phyloP scores from a whole-genome alignment of 2,888 invertebrate genomes.

The Zaprionus bogoriensis region DNA sequence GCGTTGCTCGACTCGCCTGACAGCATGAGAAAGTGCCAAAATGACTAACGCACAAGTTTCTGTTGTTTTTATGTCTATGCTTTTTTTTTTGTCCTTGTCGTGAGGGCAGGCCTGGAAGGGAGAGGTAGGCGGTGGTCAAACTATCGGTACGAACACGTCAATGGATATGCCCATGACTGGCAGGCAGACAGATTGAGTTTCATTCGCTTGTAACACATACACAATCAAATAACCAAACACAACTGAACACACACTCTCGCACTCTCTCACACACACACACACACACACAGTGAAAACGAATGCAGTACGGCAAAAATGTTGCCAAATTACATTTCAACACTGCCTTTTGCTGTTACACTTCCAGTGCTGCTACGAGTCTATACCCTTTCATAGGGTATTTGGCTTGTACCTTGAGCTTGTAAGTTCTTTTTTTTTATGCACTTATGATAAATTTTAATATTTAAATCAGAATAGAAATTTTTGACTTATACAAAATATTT shows the following conservation, averaged over 20 bases:
- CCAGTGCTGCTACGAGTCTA: conserved; percentile 27
- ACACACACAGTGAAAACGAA: too few relatives aligned
- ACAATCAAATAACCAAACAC: conserved; percentile 19
- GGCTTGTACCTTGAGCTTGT: background rate
- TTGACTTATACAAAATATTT: too few relatives aligned
- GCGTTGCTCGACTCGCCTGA: conserved; percentile 65
- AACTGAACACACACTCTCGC: background rate
- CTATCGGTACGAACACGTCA: conserved; percentile 14
- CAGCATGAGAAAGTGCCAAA: conserved; percentile 76
- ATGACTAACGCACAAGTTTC: conserved; percentile 67
- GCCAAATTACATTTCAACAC: conserved; percentile 77
- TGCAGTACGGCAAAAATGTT: conserved; percentile 65
- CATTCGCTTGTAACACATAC: conserved; percentile 60
- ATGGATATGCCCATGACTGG: conserved; percentile 50
- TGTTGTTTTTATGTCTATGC: conserved; percentile 20
- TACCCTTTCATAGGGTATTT: conserved; percentile 36
- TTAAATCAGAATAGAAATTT: too few relatives aligned
- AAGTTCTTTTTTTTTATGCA: background rate
- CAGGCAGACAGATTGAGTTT: conserved; percentile 77
- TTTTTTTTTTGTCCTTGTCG: too few relatives aligned
- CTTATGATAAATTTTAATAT: background rate
- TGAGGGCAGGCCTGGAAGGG: too few relatives aligned
- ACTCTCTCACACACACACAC: too few relatives aligned
- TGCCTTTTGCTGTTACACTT: conserved; percentile 56
- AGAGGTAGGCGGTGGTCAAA: background rate